These are phyloP conservation scores for Lepilemur ruficaudatus DNA, from an alignment of 2,797 vertebrate species.

Conservation along the genomic window DNA sequence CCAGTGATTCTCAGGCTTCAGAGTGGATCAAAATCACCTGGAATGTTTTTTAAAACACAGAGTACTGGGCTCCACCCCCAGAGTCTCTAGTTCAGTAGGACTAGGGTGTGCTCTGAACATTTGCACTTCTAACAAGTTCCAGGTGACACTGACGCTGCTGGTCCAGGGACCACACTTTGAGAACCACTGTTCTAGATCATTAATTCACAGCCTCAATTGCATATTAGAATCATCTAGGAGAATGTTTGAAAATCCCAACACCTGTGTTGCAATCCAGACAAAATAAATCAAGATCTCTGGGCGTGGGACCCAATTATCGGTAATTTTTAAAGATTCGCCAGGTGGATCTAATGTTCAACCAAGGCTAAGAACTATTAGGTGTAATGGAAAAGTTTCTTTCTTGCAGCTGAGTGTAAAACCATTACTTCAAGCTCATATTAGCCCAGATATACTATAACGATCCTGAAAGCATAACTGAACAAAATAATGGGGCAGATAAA, in stretches of 20 bases:
- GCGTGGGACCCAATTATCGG: not conserved
- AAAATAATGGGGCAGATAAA: not conserved
- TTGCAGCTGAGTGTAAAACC: not conserved
- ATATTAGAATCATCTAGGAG: not conserved
- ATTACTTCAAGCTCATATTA: not conserved
- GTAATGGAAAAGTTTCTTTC: not conserved
- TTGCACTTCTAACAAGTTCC: not conserved
- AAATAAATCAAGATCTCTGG: not conserved
- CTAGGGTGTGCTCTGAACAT: not conserved
- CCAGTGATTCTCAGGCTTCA: not conserved
- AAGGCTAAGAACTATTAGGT: not conserved
- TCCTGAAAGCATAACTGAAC: not conserved
- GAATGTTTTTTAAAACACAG: not conserved
- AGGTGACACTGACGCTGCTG: not conserved
- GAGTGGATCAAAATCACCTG: not conserved
- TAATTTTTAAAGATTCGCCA: not conserved
- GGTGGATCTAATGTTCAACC: not conserved
- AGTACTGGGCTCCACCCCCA: not conserved
- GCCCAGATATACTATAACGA: not conserved
- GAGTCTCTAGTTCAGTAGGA: not conserved
- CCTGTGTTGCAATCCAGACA: not conserved
- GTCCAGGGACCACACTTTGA: not conserved
- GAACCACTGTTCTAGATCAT: not conserved
- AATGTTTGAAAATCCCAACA: not conserved
- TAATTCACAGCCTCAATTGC: not conserved